These are phyloP conservation scores for Cheirogaleus major DNA, from an alignment of 2,797 vertebrate genomes.

Conservation along the genomic window DNA sequence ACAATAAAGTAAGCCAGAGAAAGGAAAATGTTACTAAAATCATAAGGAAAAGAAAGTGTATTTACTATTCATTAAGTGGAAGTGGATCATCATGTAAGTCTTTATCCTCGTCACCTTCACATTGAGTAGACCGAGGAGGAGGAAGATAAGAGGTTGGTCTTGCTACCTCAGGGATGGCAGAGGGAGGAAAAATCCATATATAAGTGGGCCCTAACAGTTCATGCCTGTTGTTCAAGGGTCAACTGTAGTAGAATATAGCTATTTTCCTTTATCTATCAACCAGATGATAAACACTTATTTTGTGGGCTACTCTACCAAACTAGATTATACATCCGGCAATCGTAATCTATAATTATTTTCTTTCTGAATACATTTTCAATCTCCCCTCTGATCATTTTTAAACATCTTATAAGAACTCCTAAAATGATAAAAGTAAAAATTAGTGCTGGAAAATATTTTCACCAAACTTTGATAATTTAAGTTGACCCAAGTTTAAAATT, in stretches of 20 bases:
- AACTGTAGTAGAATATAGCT: background rate
- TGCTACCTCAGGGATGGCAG: background rate
- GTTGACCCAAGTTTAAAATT: conserved; percentile 19
- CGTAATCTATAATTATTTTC: conserved; percentile 19
- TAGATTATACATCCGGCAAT: background rate
- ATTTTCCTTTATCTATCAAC: background rate
- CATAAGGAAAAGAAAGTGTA: background rate
- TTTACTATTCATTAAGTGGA: background rate
- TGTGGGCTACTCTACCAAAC: background rate
- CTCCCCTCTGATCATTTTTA: background rate
- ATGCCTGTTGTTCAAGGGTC: background rate
- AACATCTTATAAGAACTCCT: background rate
- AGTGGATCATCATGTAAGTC: background rate
- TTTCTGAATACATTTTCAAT: conserved; percentile 6
- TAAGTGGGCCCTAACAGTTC: background rate
- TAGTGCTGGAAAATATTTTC: background rate
- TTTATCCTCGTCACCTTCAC: background rate
- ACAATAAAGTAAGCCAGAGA: background rate
- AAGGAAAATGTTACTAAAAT: background rate
- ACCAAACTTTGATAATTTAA: conserved; percentile 15
- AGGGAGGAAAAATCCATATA: background rate
- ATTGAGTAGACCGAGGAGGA: background rate
- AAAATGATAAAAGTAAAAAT: background rate
- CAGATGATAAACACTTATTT: background rate
- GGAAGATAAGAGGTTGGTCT: background rate